Percentiles rank a stretch among this genome's conserved stretches.
phyloP scores from a whole-genome alignment of 1,140 invertebrate genomes.

The Drepana arcuata region DNA sequence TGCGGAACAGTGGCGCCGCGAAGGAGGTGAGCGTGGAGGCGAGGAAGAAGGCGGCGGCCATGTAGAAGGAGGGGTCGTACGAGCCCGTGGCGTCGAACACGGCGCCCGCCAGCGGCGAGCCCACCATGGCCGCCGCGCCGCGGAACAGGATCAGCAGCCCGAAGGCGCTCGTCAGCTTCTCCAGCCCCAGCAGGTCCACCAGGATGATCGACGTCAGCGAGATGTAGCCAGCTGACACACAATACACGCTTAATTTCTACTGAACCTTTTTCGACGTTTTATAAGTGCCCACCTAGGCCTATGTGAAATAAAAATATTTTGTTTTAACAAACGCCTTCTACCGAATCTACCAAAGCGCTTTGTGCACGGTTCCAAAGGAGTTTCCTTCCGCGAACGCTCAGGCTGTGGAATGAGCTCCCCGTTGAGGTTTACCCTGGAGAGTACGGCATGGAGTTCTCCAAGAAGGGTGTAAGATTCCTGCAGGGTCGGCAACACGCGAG shows the following conservation, averaged over 20 bases:
- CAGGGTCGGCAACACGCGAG: no score
- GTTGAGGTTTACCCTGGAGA: no score
- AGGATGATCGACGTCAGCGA: slow-evolving; percentile 98
- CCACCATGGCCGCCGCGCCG: slow-evolving; percentile 91
- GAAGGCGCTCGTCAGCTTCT: slow-evolving; percentile 97
- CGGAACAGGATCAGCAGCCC: slow-evolving; percentile 95
- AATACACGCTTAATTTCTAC: not conserved
- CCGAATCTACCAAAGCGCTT: no score
- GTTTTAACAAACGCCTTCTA: no score
- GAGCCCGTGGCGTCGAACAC: slow-evolving; percentile 90
- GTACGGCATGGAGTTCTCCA: no score
- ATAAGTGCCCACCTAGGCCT: no score
- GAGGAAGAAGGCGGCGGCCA: slow-evolving; percentile 91
- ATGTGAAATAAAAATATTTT: no score
- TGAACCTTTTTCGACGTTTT: not conserved
- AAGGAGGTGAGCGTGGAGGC: slow-evolving; percentile 89
- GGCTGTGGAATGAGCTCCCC: no score
- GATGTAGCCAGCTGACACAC: slow-evolving; percentile 96
- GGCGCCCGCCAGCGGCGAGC: slow-evolving; percentile 86
- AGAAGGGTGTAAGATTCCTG: no score
- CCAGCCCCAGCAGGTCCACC: slow-evolving; percentile 94
- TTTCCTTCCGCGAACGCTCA: no score
- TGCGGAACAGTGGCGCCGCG: slow-evolving; percentile 83
- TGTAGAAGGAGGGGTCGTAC: slow-evolving; percentile 92
- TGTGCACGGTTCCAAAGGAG: no score